Evolutionary conservation across 2,888 invertebrate genomes (phyloP).

Genomic region (Leptinotarsa haldemani): DNA sequence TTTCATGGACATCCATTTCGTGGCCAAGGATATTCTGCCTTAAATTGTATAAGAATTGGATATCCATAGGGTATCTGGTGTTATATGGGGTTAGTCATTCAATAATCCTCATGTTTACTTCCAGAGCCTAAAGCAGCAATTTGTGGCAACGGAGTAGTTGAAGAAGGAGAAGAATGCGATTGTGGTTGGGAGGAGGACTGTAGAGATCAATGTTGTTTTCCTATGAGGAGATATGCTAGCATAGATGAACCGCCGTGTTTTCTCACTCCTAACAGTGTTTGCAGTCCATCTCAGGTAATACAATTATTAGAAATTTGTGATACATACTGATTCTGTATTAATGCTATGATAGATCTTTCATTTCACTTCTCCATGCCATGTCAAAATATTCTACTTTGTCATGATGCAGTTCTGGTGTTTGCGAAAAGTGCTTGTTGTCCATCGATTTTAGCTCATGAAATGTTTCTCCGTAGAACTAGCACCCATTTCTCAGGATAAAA

Average conservation of each 20-base stretch:
- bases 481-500: too few relatives aligned
- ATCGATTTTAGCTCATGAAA: too few relatives aligned
- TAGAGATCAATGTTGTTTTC: slow-evolving; percentile 92
- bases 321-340: too few relatives aligned
- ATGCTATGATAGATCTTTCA: too few relatives aligned
- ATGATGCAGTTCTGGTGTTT: too few relatives aligned
- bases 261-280: slow-evolving; percentile 81
- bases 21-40: background rate
- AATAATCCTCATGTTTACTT: slow-evolving; percentile 34
- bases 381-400: too few relatives aligned
- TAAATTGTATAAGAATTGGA: background rate
- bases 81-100: too few relatives aligned
- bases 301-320: background rate
- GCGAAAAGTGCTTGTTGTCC: too few relatives aligned
- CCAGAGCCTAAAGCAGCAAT: slow-evolving; percentile 92
- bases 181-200: slow-evolving; percentile 99
- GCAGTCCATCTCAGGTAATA: slow-evolving; percentile 83
- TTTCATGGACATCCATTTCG: too few relatives aligned
- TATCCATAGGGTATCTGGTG: too few relatives aligned
- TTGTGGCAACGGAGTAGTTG: slow-evolving; percentile 98
- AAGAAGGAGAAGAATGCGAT: slow-evolving; percentile 97
- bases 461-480: too few relatives aligned
- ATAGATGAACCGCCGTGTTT: slow-evolving; percentile 86
- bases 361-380: too few relatives aligned
- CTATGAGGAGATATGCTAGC: slow-evolving; percentile 85